These are phyloP conservation scores for Drosophila kepulauana DNA, from an alignment of 1,140 invertebrate species.

Conservation along the genomic window DNA sequence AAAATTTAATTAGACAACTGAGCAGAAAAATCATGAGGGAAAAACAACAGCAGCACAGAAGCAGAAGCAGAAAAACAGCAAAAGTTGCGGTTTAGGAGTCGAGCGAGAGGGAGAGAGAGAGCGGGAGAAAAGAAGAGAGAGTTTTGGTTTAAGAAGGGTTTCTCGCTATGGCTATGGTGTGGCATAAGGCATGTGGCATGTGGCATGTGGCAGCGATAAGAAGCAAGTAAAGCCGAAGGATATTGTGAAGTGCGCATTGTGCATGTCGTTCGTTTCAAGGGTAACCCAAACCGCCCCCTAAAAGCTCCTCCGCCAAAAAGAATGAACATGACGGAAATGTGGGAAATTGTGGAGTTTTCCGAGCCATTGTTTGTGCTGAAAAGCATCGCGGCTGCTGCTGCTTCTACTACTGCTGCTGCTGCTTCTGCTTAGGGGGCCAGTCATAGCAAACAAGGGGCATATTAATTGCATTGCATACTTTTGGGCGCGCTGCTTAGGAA, in stretches of 20 bases:
- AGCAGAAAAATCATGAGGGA: slow-evolving; percentile 44
- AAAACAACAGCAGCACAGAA: slow-evolving; percentile 13
- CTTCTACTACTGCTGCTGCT: slow-evolving; percentile 36
- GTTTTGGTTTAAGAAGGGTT: slow-evolving; percentile 16
- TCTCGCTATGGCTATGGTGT: slow-evolving; percentile 30
- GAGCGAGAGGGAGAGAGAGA: neutral
- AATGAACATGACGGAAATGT: neutral
- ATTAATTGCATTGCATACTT: slow-evolving; percentile 81
- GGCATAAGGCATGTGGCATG: slow-evolving; percentile 36
- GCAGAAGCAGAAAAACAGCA: slow-evolving; percentile 24
- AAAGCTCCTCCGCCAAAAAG: neutral
- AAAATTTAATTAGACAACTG: slow-evolving; percentile 81
- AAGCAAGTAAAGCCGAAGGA: slow-evolving; percentile 39
- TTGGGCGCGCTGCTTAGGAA: slow-evolving; percentile 41
- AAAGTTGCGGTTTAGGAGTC: slow-evolving; percentile 39
- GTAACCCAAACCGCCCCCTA: slow-evolving; percentile 43
- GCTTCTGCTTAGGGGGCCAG: slow-evolving; percentile 47
- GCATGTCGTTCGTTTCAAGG: slow-evolving; percentile 72
- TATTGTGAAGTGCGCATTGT: slow-evolving; percentile 59
- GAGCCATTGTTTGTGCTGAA: slow-evolving; percentile 51
- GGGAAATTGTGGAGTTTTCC: slow-evolving; percentile 29
- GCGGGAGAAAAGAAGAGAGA: neutral
- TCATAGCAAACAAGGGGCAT: slow-evolving; percentile 40
- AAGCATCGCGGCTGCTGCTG: slow-evolving; percentile 32
- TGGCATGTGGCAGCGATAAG: slow-evolving; percentile 31